Evolutionary conservation across 2,797 vertebrate species (phyloP).

Genomic region (Hypotaenidia okinawae): DNA sequence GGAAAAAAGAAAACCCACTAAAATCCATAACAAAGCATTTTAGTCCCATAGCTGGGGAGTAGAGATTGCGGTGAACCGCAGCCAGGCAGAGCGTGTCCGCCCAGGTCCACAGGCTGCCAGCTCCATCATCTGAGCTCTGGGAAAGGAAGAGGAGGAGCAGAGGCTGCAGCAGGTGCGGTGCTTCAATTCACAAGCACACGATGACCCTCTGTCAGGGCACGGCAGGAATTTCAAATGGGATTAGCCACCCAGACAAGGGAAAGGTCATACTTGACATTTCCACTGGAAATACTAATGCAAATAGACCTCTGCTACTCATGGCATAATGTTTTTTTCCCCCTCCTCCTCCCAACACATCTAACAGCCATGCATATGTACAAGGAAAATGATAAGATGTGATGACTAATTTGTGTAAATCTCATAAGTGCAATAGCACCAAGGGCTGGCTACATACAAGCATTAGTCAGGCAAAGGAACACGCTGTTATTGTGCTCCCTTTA

Average conservation of each 20-base stretch:
- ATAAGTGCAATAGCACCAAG: slow-evolving; percentile 45
- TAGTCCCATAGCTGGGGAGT: not conserved
- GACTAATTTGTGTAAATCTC: slow-evolving; percentile 75
- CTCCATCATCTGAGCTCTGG: not conserved
- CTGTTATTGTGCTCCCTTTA: not conserved
- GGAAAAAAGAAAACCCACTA: not conserved
- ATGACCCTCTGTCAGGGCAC: slow-evolving; percentile 75
- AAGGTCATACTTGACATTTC: slow-evolving; percentile 83
- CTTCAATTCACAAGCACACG: slow-evolving; percentile 58
- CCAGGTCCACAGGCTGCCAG: not conserved
- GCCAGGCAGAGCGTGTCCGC: not conserved
- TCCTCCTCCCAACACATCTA: slow-evolving; percentile 35
- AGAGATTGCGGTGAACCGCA: rapidly evolving
- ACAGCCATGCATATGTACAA: slow-evolving; percentile 68
- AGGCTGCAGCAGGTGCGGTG: slow-evolving; percentile 73
- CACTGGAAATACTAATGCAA: slow-evolving; percentile 83
- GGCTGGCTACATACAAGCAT: slow-evolving; percentile 32
- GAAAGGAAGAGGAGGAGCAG: slow-evolving; percentile 46
- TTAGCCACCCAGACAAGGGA: slow-evolving; percentile 81
- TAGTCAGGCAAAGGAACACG: slow-evolving; percentile 17
- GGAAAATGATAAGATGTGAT: slow-evolving; percentile 71
- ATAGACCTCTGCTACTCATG: slow-evolving; percentile 71
- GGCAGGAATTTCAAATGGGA: slow-evolving; percentile 82
- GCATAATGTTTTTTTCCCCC: slow-evolving; percentile 37
- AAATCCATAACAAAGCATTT: not conserved